Conservation (phyloP, 2,888 invertebrate genomes). For the Atrina japonica region DNA sequence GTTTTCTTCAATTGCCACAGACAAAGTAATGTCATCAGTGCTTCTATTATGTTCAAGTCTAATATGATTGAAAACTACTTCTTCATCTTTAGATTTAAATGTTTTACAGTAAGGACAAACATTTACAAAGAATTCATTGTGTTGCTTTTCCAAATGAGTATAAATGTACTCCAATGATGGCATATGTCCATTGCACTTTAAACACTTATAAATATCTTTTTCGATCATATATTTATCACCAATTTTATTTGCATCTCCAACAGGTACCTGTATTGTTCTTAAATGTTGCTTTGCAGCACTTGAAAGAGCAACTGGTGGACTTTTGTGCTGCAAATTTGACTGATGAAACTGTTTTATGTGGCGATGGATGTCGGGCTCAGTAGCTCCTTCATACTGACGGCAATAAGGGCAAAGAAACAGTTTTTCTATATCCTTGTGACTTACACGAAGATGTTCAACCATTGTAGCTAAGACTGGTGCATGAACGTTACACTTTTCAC, state of each 20-base stretch:
- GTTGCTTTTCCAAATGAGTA: slow-evolving; percentile 66
- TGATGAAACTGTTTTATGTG: slow-evolving; percentile 70
- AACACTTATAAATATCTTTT: slow-evolving; percentile 72
- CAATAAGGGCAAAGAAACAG: slow-evolving; percentile 74
- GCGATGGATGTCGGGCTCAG: slow-evolving; percentile 64
- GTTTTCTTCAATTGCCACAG: slow-evolving; percentile 67
- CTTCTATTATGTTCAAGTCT: slow-evolving; percentile 47
- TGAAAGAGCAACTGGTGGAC: slow-evolving; percentile 70
- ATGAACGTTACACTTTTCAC: slow-evolving; percentile 73
- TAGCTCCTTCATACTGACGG: slow-evolving; percentile 63
- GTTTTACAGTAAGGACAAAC: slow-evolving; percentile 65
- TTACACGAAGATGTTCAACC: slow-evolving; percentile 68
- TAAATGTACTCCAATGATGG: slow-evolving; percentile 68
- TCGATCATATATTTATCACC: slow-evolving; percentile 63
- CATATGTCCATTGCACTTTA: slow-evolving; percentile 68
- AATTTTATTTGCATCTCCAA: slow-evolving; percentile 57
- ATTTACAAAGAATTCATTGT: slow-evolving; percentile 69
- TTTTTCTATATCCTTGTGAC: slow-evolving; percentile 64
- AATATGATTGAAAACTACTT: slow-evolving; percentile 60
- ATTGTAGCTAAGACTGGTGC: slow-evolving; percentile 71
- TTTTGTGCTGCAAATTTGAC: slow-evolving; percentile 58
- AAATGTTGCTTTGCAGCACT: slow-evolving; percentile 68
- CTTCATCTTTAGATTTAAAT: slow-evolving; percentile 63
- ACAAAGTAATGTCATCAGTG: slow-evolving; percentile 53
- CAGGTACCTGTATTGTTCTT: slow-evolving; percentile 60